Conservation (phyloP, 2,888 invertebrate genomes). For the Synergus gifuensis region DNA sequence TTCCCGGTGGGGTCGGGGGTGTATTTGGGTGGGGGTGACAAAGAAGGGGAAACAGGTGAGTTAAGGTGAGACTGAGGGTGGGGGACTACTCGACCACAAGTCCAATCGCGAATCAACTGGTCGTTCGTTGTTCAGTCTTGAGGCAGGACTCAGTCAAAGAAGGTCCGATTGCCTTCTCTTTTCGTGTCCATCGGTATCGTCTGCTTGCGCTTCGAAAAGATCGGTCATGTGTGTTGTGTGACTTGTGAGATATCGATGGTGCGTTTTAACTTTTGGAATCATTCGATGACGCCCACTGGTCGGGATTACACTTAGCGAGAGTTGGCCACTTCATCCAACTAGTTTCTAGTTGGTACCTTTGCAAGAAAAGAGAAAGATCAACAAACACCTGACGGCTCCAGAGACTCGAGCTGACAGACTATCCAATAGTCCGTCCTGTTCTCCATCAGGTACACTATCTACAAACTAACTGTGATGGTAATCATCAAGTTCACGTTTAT, state of each 20-base stretch:
- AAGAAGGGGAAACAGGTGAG: slow-evolving; percentile 47
- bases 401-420: slow-evolving; percentile 31
- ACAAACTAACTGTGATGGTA: background rate
- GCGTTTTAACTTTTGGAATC: slow-evolving; percentile 51
- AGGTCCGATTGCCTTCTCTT: slow-evolving; percentile 55
- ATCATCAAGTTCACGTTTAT: background rate
- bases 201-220: slow-evolving; percentile 37
- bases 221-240: slow-evolving; percentile 49
- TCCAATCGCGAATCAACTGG: slow-evolving; percentile 59
- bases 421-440: slow-evolving; percentile 22
- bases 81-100: slow-evolving; percentile 48
- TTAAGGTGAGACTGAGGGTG: slow-evolving; percentile 42
- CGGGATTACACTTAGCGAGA: slow-evolving; percentile 59
- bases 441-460: slow-evolving; percentile 18
- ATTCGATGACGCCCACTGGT: slow-evolving; percentile 56
- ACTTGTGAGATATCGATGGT: slow-evolving; percentile 57
- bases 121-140: slow-evolving; percentile 75
- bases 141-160: slow-evolving; percentile 72
- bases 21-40: slow-evolving; percentile 46
- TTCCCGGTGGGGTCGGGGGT: slow-evolving; percentile 9
- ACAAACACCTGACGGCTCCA: slow-evolving; percentile 32
- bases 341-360: slow-evolving; percentile 32
- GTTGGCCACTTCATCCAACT: slow-evolving; percentile 16
- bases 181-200: slow-evolving; percentile 42
- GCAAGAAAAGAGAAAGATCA: slow-evolving; percentile 31